phyloP scores from a whole-genome alignment of 2,888 invertebrate species.

The Drosophila macrospina region DNA sequence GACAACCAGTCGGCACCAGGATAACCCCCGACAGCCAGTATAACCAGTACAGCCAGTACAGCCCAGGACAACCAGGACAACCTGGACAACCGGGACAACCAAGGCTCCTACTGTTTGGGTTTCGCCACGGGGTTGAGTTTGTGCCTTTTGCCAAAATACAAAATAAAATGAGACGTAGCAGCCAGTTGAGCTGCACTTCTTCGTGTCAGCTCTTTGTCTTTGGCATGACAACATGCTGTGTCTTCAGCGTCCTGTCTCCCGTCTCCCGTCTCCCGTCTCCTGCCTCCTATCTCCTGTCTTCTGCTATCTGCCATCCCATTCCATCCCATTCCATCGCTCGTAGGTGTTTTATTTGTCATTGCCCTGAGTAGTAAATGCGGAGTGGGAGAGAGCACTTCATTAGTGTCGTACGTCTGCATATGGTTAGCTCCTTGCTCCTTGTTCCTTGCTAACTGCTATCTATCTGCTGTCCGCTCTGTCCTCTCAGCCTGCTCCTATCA shows the following conservation, averaged over 20 bases:
- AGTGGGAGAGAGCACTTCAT: conserved; percentile 69
- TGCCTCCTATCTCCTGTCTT: not conserved
- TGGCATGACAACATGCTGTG: conserved; percentile 41
- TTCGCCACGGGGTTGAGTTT: conserved; percentile 21
- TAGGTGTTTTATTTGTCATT: conserved; percentile 76
- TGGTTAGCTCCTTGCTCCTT: conserved; percentile 33
- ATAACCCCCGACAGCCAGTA: conserved; percentile 2
- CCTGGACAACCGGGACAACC: conserved; percentile 6
- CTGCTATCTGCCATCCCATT: not conserved
- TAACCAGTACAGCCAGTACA: not conserved
- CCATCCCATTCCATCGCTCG: conserved; percentile 19
- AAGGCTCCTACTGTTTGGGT: conserved; percentile 77
- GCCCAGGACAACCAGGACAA: conserved; percentile 5
- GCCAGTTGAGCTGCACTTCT: conserved; percentile 25
- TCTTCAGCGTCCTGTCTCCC: conserved; percentile 11
- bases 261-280: not conserved
- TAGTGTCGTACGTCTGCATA: conserved; percentile 63
- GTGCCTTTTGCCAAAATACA: conserved; percentile 24
- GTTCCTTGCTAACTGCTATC: conserved; percentile 7
- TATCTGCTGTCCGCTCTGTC: conserved; percentile 2
- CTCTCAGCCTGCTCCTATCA: conserved; percentile 43
- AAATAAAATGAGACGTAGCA: conserved; percentile 6
- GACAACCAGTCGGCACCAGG: conserved; percentile 46
- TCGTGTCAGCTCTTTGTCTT: conserved; percentile 15
- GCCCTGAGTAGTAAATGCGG: conserved; percentile 4